phyloP scores from a whole-genome alignment of 2,113 vertebrate genomes.

The zebrafish (Danio rerio) region GRCz12tu NC_133193.1:24823001-24823500 shows the following conservation, averaged over 20 bases:
- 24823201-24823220: conserved; percentile 72
- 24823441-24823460: conserved; percentile 42
- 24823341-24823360: conserved; percentile 80
- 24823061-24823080: conserved; percentile 65
- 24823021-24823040: conserved; percentile 63
- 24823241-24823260: conserved; percentile 83
- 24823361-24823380: conserved; percentile 76
- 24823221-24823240: conserved; percentile 76
- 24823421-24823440: conserved; percentile 64
- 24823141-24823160: conserved; percentile 79
- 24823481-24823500: background rate
- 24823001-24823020: conserved; percentile 18
- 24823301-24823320: conserved; percentile 73
- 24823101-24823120: conserved; percentile 79
- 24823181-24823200: conserved; percentile 75
- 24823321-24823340: conserved; percentile 73
- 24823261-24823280: conserved; percentile 83
- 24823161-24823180: conserved; percentile 60
- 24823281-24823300: conserved; percentile 72
- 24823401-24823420: conserved; percentile 57
- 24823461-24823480: conserved; percentile 56
- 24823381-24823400: conserved; percentile 71
- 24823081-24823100: conserved; percentile 57
- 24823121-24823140: conserved; percentile 72
- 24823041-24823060: conserved; percentile 66